Base-by-base conservation (phyloP, 2,113 vertebrate species). In the Mohoua ochrocephala region DNA sequence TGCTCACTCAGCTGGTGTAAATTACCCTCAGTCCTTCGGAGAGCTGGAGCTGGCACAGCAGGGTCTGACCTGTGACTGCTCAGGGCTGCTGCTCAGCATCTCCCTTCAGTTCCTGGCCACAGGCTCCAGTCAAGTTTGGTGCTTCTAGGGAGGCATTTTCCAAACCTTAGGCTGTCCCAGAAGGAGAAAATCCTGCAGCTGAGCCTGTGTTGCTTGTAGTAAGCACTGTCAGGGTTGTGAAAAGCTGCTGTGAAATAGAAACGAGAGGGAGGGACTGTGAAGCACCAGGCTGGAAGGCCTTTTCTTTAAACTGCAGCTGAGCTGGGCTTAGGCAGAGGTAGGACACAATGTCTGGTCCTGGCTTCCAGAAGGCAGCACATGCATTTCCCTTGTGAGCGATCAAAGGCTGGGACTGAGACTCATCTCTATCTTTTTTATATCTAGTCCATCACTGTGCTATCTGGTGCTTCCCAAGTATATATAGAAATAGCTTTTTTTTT, bases 391-490 rank as follows among this genome's bases (percentile, higher is more conserved):
- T 85, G 79, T 88, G 83, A 87, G 64, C 0, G 2, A 93, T 94
- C 88, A 94, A 94, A 86, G 90, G 50, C 74, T 84, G 92, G 35
- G 54, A 27, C 39, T 44, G 88, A 84, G 59, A n/a, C 47, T 94
- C 69, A 6, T 59, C 44, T 82, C 42, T 75, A 0, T 65, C 63
- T 85, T 60, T 63, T 82, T 45, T 73, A 7, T 71, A 64, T 85
- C 91, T 95, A 75, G 69, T 81, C 82, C 59, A 67, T 85, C 75
- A 57, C 60, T 85, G 50, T 65, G 76, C 67, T 89, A 59, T 77
- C 84, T 94, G 85, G 82, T 85, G 75, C 59, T 71, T 84, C 85
- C 85, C 85, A 91, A 86, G 68, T 81, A 84, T 81, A 56, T 92
- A 59, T 87, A 89, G 91, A 92, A 95, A 87, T 50, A 81, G 56